Evolutionary conservation across 2,888 invertebrate genomes (phyloP), one percentile per base, ranked within the genome.

Genomic region (Chesias legatella): DNA sequence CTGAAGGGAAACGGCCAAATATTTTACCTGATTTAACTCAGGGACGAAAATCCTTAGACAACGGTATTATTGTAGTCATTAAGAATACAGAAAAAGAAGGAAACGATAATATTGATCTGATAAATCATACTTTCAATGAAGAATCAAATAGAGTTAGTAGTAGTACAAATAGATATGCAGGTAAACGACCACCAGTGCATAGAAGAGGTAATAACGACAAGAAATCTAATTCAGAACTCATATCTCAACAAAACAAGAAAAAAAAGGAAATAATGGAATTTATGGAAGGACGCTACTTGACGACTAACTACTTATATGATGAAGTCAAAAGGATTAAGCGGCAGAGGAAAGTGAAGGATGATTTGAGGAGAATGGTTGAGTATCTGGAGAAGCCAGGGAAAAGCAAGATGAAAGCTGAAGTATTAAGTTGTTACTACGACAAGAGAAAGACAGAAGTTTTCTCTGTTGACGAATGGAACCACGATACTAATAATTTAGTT

Each of bases 241-340:
- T 27, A 36, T 7, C 26, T 17, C 53, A 53, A 28, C 59, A 68
- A 10, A 23, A 42, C 1, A 28, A n/a, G 1, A 63, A 61, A 50
- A 39, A 65, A 5, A 36, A 43, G 1, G 57, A 60, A 38, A 34
- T 78, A 1, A 37, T 34, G 0, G 34, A 56, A 0, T 73, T 63
- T 24, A 47, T 74, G 33, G 27, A 46, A 9, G 31, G 48, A 0
- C 51, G 61, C 24, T 53, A 47, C 4, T 10, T 37, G 1, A 43
- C 59, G 0, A 67, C 75, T 0, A 48, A 58, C 6, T 75, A 73
- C 51, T 53, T 78, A 1, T 62, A 66, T 23, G 34, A 56, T 0
- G 74, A 79, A 59, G 53, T 77, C 33, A 22, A 54, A 24, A 63
- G 73, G 25, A 75, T 77, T 3, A 20, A 45, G 11, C 37, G 20